Conservation (phyloP, 2,888 invertebrate species). For the Salpingus planirostris region DNA sequence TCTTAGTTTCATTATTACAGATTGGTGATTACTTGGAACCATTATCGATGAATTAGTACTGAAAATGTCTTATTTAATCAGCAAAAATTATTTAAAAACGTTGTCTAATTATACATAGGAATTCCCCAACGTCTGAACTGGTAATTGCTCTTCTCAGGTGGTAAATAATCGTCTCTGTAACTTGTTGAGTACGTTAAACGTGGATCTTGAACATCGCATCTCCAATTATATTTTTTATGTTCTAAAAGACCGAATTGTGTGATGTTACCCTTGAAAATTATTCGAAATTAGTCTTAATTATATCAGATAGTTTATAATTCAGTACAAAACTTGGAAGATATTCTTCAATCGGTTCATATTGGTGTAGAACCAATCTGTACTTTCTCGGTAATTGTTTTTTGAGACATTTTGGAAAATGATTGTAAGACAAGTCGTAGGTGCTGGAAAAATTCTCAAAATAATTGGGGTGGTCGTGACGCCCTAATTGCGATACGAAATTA, state of each 20-base stretch:
- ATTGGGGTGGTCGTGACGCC: slow-evolving; percentile 42
- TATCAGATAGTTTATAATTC: too few relatives aligned
- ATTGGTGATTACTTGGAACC: too few relatives aligned
- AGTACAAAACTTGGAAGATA: slow-evolving; percentile 12
- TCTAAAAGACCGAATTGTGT: slow-evolving; percentile 44
- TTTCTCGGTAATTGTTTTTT: slow-evolving; percentile 39
- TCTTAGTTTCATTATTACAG: too few relatives aligned
- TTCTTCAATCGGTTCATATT: slow-evolving; percentile 38
- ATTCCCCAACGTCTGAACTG: too few relatives aligned
- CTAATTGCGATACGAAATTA: slow-evolving; percentile 37
- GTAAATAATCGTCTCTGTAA: slow-evolving; percentile 10
- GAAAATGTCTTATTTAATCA: too few relatives aligned
- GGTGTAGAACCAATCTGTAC: slow-evolving; percentile 41
- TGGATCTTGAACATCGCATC: slow-evolving; percentile 5
- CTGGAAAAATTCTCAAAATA: slow-evolving; percentile 46
- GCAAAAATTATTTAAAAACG: too few relatives aligned
- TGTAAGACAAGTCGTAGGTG: slow-evolving; percentile 46
- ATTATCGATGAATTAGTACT: too few relatives aligned
- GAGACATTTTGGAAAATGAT: slow-evolving; percentile 46
- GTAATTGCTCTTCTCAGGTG: too few relatives aligned
- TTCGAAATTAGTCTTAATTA: not conserved
- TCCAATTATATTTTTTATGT: slow-evolving; percentile 41
- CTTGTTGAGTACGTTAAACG: slow-evolving; percentile 5
- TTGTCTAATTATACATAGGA: too few relatives aligned
- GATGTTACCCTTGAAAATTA: slow-evolving; percentile 38